Percentiles rank a stretch among this genome's conserved stretches.
These are phyloP conservation scores for Callipepla californica DNA, from an alignment of 2,113 vertebrate genomes.

Conservation along the genomic window DNA sequence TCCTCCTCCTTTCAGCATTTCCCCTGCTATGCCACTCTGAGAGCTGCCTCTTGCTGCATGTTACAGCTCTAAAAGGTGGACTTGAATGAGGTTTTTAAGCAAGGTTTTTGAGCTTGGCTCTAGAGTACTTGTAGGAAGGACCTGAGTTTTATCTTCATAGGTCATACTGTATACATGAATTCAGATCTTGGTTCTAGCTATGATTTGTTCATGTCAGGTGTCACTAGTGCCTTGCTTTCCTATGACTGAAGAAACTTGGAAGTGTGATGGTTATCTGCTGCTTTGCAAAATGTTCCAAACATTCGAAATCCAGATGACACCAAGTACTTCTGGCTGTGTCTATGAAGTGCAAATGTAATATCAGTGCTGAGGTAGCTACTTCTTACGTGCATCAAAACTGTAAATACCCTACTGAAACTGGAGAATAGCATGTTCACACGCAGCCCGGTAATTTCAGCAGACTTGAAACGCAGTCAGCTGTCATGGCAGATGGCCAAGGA, in stretches of 20 bases:
- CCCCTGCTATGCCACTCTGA: background rate
- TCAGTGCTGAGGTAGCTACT: background rate
- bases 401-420: background rate
- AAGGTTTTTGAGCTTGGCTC: background rate
- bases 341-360: background rate
- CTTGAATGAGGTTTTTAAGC: background rate
- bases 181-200: background rate
- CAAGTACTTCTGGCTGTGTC: background rate
- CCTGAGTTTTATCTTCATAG: background rate
- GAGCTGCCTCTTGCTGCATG: background rate
- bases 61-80: background rate
- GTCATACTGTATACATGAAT: background rate
- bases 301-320: background rate
- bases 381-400: background rate
- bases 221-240: background rate
- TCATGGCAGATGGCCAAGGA: constrained; percentile 45
- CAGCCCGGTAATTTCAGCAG: constrained; percentile 45
- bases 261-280: background rate
- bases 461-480: constrained; percentile 45
- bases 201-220: background rate
- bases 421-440: background rate
- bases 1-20: background rate
- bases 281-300: background rate
- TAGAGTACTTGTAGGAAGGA: background rate
- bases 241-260: background rate